Percentiles rank a stretch among this genome's conserved stretches.
Evolutionary conservation across 2,888 invertebrate species (phyloP).

Genomic region (Parthenolecanium corni): DNA sequence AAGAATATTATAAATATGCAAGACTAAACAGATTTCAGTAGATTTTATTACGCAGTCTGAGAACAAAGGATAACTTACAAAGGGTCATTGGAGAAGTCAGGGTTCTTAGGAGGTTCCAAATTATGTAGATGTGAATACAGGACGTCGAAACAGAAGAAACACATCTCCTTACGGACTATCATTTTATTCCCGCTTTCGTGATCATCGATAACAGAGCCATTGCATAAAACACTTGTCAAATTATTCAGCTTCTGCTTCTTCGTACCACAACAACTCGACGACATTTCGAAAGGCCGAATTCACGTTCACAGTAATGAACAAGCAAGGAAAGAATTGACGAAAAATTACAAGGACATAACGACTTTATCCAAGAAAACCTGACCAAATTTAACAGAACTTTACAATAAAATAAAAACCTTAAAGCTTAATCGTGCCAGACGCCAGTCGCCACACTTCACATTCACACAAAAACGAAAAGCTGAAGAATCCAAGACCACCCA

Average conservation of each 20-base stretch:
- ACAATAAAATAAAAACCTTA: no score
- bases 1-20: constrained; percentile 4
- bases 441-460: no score
- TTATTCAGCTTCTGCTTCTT: constrained; percentile 85
- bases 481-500: no score
- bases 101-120: constrained; percentile 79
- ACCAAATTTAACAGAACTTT: no score
- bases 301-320: constrained; percentile 31
- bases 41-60: neutral
- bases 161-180: constrained; percentile 90
- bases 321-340: no score
- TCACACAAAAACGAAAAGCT: no score
- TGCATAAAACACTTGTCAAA: constrained; percentile 30
- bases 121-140: constrained; percentile 88
- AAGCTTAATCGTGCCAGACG: no score
- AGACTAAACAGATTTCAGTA: no score
- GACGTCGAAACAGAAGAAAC: constrained; percentile 98
- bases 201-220: constrained; percentile 11
- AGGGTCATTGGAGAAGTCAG: constrained; percentile 87
- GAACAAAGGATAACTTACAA: constrained; percentile 59
- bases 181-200: constrained; percentile 39
- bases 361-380: no score
- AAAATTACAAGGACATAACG: no score
- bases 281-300: constrained; percentile 49
- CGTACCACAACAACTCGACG: constrained; percentile 81